Base-by-base conservation (phyloP, 2,888 invertebrate genomes). In the Pardosa pseudoannulata region DNA sequence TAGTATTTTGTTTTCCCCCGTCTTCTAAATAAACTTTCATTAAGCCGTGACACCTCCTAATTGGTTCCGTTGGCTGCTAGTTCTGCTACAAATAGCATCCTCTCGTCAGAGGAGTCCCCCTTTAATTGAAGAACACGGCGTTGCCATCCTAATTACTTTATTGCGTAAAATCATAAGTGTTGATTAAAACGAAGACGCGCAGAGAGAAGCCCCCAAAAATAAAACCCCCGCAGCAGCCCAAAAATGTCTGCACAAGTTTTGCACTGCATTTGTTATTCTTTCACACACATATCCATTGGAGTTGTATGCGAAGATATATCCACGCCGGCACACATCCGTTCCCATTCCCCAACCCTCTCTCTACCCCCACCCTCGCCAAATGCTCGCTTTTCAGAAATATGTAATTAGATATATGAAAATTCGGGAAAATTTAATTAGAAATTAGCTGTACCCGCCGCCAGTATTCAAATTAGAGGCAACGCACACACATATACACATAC, bases 361-460 rank as follows among this genome's bases (percentile, higher is more conserved):
- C 56, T 56, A 19, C 19, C 56, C 16, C 23, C 31, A 23, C 50
- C 67, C 50, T 62, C 56, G 76, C 64, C 81, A 83, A 79, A 85
- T 71, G 83, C 83, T 79, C 85, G 79, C 85, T 86, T 86, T 86
- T 86, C 85, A 79, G 85, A 86, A 86, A 86, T 86, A 79, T 79
- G 87, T 87, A 87, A 87, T 87, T 87, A 80, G 80, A 87, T 87
- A 79, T 87, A 79, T 80, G 87, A 80, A 87, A 80, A 87, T 87
- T 87, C 87, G 87, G 79, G 87, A 80, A 87, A 87, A 87, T 80
- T 79, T 87, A 87, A 87, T 87, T 87, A 87, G 87, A 87, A 87
- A 87, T 87, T 87, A 87, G 87, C 80, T 80, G 87, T 87, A 80
- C 79, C 79, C 80, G 87, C 87, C 86, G 86, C 73, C 87, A 76